Evolutionary conservation across 2,888 invertebrate genomes (phyloP).

Genomic region (Ceraclea dissimilis): DNA sequence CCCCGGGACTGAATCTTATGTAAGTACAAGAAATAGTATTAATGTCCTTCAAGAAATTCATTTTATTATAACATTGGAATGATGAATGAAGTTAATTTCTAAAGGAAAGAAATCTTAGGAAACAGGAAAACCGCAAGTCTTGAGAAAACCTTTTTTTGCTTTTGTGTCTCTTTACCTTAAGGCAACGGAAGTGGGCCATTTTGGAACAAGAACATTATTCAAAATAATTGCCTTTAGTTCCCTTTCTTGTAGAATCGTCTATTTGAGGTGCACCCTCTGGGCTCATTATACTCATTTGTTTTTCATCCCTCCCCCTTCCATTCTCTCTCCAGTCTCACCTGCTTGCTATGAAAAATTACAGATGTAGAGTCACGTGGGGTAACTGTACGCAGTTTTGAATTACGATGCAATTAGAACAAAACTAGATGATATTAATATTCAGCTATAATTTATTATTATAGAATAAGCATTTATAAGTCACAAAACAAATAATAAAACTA

Average conservation of each 20-base stretch:
- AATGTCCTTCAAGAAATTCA: neutral
- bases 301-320: neutral
- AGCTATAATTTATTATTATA: too few relatives aligned
- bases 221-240: slow-evolving; percentile 24
- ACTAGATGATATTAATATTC: too few relatives aligned
- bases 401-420: too few relatives aligned
- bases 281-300: slow-evolving; percentile 20
- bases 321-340: neutral
- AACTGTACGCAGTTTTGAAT: too few relatives aligned
- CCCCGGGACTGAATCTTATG: too few relatives aligned
- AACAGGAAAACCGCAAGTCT: neutral
- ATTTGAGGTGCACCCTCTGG: slow-evolving; percentile 25
- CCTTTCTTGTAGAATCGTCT: slow-evolving; percentile 22
- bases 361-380: too few relatives aligned
- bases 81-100: slow-evolving; percentile 1
- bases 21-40: too few relatives aligned
- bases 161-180: neutral
- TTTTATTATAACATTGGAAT: neutral
- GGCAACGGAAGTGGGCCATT: slow-evolving; percentile 11
- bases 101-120: neutral
- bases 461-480: too few relatives aligned
- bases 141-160: neutral
- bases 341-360: too few relatives aligned
- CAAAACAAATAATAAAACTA: too few relatives aligned
- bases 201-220: slow-evolving; percentile 22